These are phyloP conservation scores for Rhinolophus sinicus DNA, from an alignment of 2,113 vertebrate genomes.

Conservation along the genomic window DNA sequence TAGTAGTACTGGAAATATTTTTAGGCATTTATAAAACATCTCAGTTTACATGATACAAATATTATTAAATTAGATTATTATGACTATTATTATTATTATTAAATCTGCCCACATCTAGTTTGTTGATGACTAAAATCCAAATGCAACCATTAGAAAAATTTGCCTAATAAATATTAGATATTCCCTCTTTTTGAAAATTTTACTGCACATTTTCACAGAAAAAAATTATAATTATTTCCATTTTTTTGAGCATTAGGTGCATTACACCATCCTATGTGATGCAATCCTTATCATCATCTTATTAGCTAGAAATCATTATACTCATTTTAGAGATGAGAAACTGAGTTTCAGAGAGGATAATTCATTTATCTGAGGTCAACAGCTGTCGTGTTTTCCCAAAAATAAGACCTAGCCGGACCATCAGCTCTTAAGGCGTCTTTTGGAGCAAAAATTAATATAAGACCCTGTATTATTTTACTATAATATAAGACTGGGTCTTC, in stretches of 20 bases:
- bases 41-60: constrained; percentile 16
- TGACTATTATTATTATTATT: constrained; percentile 24
- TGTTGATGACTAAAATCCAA: constrained; percentile 67
- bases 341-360: not conserved
- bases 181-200: constrained; percentile 66
- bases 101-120: constrained; percentile 6
- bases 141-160: constrained; percentile 68
- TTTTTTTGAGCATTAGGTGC: not conserved
- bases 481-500: no score
- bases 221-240: constrained; percentile 21
- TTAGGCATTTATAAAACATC: constrained; percentile 37
- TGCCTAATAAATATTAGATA: not conserved
- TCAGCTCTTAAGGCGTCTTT: no score
- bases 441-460: no score
- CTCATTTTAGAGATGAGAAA: not conserved
- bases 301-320: not conserved
- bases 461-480: no score
- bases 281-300: not conserved
- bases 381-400: not conserved
- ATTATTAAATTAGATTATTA: not conserved
- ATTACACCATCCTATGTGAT: not conserved
- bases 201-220: constrained; percentile 39
- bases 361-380: not conserved
- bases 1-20: constrained; percentile 38
- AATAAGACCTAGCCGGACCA: no score